Conservation (phyloP, 2,113 vertebrate genomes). For the Semnornis frantzii region DNA sequence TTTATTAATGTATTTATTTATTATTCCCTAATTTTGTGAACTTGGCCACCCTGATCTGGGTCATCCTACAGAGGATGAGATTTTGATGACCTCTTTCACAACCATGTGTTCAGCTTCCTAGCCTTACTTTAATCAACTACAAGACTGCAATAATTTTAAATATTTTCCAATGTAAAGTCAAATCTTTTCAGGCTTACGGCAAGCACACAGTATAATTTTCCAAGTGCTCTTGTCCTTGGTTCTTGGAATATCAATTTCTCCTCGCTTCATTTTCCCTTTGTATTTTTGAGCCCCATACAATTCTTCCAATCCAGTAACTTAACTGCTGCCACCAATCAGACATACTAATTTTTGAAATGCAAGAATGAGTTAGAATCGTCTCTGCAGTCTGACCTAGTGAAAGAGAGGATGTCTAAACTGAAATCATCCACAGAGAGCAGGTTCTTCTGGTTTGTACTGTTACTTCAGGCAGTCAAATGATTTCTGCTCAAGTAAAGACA, state of each 20-base stretch:
- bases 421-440: neutral
- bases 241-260: neutral
- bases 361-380: neutral
- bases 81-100: neutral
- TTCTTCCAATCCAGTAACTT: neutral
- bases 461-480: neutral
- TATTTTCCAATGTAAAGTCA: neutral
- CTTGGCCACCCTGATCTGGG: neutral
- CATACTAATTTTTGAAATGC: neutral
- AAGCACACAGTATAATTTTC: neutral
- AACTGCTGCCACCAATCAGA: neutral
- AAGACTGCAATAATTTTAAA: neutral
- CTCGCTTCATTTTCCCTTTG: neutral
- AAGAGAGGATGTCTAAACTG: neutral
- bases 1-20: conserved; percentile 15
- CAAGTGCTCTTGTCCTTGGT: neutral
- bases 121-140: neutral
- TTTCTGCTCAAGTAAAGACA: neutral
- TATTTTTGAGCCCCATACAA: accelerated
- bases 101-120: neutral
- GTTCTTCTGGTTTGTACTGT: neutral
- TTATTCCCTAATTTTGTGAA: neutral
- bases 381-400: neutral
- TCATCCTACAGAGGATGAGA: neutral
- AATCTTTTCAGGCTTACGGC: neutral